Evolutionary conservation across 2,113 vertebrate species (phyloP), one percentile per base, ranked within the genome.

Genomic region (Xenopus tropicalis): DNA sequence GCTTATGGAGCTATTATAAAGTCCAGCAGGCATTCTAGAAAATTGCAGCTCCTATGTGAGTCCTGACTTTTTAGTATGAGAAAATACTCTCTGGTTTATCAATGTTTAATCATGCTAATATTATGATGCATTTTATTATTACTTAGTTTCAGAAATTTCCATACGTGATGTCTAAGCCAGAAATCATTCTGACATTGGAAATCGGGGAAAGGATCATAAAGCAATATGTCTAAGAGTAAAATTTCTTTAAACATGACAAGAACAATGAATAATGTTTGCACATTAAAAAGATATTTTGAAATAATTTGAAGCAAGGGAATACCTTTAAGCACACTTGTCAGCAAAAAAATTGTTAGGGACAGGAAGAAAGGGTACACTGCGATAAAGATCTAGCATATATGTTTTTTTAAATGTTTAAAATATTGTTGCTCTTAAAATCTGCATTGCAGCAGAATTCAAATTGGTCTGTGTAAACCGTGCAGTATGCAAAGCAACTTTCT

Each of bases 201-300:
- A 77, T 25, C 11, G 16, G 16, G 46, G 16, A 48, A 48, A 78
- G 20, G 11, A 79, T 70, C 70, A 84, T 79, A 82, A 76, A 72
- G 9, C 63, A 77, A 81, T 66, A 81, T 83, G 78, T 66, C 37
- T 81, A 62, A 83, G 69, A 82, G 83, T 78, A 82, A 77, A 46
- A 81, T 10, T 6, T 24, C 48, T 79, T 61, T 78, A 83, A 82
- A 82, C 72, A 56, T 82, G 80, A 85, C 65, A 79, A 22, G 57
- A 85, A 78, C 57, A 68, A 78, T 85, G 84, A 85, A 82, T 71
- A 70, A 84, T 74, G 86, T 80, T 79, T 65, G 8, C 44, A 74
- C 51, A 78, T 77, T 83, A 86, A 80, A 79, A 80, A n/a, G n/a
- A 9, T 20, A 61, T 82, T 7, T 37, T 37, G 84, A 78, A 22